Base-by-base conservation (phyloP, 1,140 invertebrate genomes). In the Zaprionus inermis region DNA sequence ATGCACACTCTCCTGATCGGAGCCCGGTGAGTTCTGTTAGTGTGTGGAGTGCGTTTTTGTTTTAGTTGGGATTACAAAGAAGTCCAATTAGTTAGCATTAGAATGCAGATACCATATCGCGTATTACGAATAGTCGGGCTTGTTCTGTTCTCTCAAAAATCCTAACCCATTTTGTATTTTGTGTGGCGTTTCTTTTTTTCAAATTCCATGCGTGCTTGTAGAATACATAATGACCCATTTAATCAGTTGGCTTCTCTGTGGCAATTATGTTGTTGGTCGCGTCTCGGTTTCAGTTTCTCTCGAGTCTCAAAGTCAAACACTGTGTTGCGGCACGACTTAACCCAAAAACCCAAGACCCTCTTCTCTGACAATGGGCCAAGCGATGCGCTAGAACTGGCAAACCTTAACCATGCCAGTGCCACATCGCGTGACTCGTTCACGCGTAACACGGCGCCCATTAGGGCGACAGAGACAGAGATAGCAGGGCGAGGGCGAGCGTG, bases 1-100 rank as follows among this genome's bases (percentile, higher is more conserved):
- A 64, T 91, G 78, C n/a, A 86, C 76, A 68, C 79, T 84, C 70
- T 90, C 83, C 77, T 92, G 88, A 59, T 92, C 90, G 49, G 91
- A 92, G 72, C 91, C 91, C 56, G 92, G 91, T 66, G 92, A 92
- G 69, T 90, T 77, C 91, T 92, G n/a, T 44, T 72, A 57, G 55
- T 18, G 56, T 38, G 24, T 24, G 22, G 22, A 28, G 24, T 28
- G 24, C 24, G 5, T 24, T 28, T 55, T 72, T 72, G 51, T 52
- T 70, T 83, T 76, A 72, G 71, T 64, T 78, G 22, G n/a, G 55
- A 52, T 49, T 61, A 59, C 55, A 59, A 46, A 78, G 56, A 80
- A 60, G 44, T 49, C 59, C 30, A 72, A 70, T 10, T 69, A 41
- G 63, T 81, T 85, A 84, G 38, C 16, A 58, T 51, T 18, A 56